Base-by-base conservation (phyloP, 2,113 vertebrate species). In the Paracanthobrama guichenoti region DNA sequence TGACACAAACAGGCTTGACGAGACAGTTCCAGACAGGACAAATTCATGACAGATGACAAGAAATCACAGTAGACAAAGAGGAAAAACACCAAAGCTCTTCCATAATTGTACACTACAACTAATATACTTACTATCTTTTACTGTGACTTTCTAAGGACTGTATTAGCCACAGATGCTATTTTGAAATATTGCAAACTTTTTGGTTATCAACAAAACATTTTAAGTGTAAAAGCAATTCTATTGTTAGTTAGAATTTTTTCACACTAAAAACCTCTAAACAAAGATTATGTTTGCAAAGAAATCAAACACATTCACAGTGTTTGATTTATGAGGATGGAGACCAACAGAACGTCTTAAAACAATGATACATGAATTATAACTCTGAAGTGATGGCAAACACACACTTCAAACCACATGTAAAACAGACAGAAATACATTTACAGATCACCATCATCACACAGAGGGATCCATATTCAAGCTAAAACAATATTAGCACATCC, bases 41-140 rank as follows among this genome's bases (percentile, higher is more conserved):
- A 80, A 78, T 26, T 91, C 86, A 87, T 91, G 90, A 83, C 84
- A 88, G 83, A 93, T 93, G 92, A 89, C 81, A 89, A 92, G 86
- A 87, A 31, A 86, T 77, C 59, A 85, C 31, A 78, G 73, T 86
- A 90, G 88, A 94, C 92, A 89, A 84, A 93, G 91, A 81, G 55
- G 28, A 84, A 48, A 85, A 53, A 85, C 8, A 66, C 59, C 1
- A 50, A 80, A 62, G 39, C 11, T 9, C n/a, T 1, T 26, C 24
- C 1, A 44, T 53, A 72, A 24, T 8, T 72, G 35, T 42, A 44
- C 20, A 44, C 35, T n/a, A 71, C 69, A 24, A 46, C 69, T 24
- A 75, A 57, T 76, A 22, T 26, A 77, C 74, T 57, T 57, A 31
- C 48, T 72, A 72, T 12, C 22, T n/a, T 46, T 72, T 46, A 72